phyloP scores from a whole-genome alignment of 2,113 vertebrate species.

The Rutilus rutilus region DNA sequence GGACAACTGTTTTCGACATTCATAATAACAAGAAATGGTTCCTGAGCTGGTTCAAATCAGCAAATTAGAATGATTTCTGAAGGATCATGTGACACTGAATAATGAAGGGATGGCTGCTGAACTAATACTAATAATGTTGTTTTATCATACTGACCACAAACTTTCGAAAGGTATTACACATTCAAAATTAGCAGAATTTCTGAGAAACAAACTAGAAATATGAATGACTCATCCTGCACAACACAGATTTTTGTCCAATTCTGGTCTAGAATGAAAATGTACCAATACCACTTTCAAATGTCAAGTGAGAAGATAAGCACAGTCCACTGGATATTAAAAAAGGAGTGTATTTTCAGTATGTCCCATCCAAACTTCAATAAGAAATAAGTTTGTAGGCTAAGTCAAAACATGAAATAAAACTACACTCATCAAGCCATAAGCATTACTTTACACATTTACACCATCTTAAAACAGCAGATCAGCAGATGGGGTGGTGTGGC shows the following conservation, averaged over 20 bases:
- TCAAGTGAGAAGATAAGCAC: background rate
- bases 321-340: background rate
- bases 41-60: too few species aligned
- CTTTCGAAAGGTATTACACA: too few species aligned
- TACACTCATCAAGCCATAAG: background rate
- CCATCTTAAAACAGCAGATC: background rate
- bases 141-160: too few species aligned
- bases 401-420: background rate
- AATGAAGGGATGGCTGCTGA: too few species aligned
- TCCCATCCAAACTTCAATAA: background rate
- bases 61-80: too few species aligned
- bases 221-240: background rate
- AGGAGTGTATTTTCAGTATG: background rate
- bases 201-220: background rate
- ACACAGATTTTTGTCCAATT: background rate
- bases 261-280: background rate
- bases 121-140: too few species aligned
- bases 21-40: too few species aligned
- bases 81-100: too few species aligned
- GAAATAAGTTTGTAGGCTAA: too few species aligned
- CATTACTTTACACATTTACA: background rate
- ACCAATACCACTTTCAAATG: background rate
- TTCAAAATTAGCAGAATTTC: background rate
- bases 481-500: too few species aligned
- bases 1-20: too few species aligned